Evolutionary conservation across 2,888 invertebrate genomes (phyloP).

Genomic region (Tolmerus cingulatus): DNA sequence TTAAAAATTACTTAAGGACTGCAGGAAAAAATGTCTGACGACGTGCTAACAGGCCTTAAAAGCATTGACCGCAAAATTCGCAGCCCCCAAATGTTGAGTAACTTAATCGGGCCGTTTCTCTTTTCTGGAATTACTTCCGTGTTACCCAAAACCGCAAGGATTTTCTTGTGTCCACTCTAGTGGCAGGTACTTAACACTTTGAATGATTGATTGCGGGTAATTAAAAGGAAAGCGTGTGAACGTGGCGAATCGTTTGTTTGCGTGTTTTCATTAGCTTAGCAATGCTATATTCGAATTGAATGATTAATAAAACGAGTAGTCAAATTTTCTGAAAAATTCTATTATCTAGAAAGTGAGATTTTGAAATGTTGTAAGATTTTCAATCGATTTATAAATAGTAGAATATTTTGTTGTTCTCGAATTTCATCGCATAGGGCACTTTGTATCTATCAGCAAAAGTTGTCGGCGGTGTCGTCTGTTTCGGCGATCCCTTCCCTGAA

Average conservation of each 20-base stretch:
- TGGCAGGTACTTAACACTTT: not conserved
- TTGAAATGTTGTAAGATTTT: too few relatives aligned
- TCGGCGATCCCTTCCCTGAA: not conserved
- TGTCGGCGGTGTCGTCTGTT: not conserved
- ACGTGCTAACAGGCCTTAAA: not conserved
- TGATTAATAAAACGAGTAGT: too few relatives aligned
- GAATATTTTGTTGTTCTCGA: too few relatives aligned
- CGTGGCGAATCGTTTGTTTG: not conserved
- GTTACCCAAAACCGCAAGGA: not conserved
- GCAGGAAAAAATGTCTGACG: not conserved
- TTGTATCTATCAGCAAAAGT: not conserved
- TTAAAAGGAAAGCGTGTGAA: not conserved
- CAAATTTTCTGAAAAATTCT: too few relatives aligned
- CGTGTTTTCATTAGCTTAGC: not conserved
- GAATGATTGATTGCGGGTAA: not conserved
- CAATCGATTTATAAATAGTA: too few relatives aligned
- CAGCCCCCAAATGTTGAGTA: not conserved
- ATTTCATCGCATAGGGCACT: not conserved
- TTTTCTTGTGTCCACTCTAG: not conserved
- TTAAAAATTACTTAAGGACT: not conserved
- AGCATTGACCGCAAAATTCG: not conserved
- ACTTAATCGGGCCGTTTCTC: not conserved
- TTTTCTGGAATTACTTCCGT: not conserved
- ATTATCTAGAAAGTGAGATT: too few relatives aligned
- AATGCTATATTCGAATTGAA: not conserved